phyloP scores from a whole-genome alignment of 35 echinoderm and acorn worm species.

The Patiria miniata region DNA sequence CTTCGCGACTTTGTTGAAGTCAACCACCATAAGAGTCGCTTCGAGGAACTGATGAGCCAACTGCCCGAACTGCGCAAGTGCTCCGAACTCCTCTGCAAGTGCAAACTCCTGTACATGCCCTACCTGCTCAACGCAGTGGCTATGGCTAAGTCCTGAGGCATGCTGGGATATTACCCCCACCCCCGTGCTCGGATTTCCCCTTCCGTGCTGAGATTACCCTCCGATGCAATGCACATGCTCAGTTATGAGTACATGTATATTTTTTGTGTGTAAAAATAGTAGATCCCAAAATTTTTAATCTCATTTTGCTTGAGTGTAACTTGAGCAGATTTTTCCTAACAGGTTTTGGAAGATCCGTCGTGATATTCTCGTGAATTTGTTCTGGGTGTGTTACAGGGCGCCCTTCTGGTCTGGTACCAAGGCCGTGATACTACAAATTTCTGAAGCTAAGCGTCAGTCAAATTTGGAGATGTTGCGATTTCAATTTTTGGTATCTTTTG shows the following conservation, averaged over 20 bases:
- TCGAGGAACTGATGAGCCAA: conserved; percentile 79
- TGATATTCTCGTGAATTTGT: too few species aligned
- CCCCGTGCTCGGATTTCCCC: background rate
- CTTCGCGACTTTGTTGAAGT: conserved; percentile 84
- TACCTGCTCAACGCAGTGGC: conserved; percentile 96
- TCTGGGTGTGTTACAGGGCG: too few species aligned
- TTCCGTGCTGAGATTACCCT: background rate
- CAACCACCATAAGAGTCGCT: conserved; percentile 73
- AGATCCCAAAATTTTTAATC: too few species aligned
- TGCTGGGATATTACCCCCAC: background rate
- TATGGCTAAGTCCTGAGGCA: conserved; percentile 36
- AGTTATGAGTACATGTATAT: background rate
- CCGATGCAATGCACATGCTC: background rate
- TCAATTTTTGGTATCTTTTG: too few species aligned
- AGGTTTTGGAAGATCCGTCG: too few species aligned
- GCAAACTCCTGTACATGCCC: conserved; percentile 97
- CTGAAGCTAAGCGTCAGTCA: too few species aligned
- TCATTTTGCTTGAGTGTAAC: too few species aligned
- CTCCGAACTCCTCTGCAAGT: conserved; percentile 73
- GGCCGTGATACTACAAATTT: too few species aligned
- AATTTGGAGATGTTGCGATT: too few species aligned
- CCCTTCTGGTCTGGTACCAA: too few species aligned
- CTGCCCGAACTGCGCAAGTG: conserved; percentile 76
- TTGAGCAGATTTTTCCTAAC: too few species aligned
- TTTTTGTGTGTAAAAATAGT: background rate